Conservation (phyloP, 2,888 invertebrate species). For the Rhamnusium bicolor region DNA sequence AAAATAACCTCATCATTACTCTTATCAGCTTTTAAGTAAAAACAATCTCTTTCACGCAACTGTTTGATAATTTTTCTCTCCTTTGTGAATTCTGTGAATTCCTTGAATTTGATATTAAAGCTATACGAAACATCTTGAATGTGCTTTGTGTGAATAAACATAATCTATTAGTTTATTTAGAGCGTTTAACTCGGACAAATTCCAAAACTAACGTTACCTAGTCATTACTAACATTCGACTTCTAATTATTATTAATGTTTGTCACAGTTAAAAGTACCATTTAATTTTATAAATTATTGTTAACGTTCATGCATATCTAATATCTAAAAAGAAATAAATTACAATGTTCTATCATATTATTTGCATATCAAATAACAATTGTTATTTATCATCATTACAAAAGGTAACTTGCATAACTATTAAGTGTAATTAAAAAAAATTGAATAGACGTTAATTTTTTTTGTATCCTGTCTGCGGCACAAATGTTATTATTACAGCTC, state of each 20-base stretch:
- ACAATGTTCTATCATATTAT: not conserved
- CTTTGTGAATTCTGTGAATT: too few species aligned
- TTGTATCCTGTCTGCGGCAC: constrained; percentile 1
- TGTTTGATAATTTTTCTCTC: too few species aligned
- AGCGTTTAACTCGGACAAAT: too few species aligned
- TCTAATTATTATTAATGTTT: not conserved
- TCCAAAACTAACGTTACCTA: too few species aligned
- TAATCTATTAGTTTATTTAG: too few species aligned
- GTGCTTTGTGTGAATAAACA: not conserved
- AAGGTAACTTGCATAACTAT: constrained; percentile 11
- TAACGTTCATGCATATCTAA: constrained; percentile 16
- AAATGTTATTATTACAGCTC: not conserved
- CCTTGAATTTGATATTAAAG: too few species aligned
- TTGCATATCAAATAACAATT: constrained; percentile 20
- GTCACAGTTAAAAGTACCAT: constrained; percentile 1
- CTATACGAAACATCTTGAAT: too few species aligned
- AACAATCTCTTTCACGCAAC: too few species aligned
- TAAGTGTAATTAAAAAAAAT: not conserved
- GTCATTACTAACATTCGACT: too few species aligned
- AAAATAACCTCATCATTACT: too few species aligned
- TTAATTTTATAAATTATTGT: constrained; percentile 13
- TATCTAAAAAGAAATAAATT: constrained; percentile 6
- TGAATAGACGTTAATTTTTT: not conserved
- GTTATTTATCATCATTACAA: constrained; percentile 8
- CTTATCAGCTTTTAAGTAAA: too few species aligned